Evolutionary conservation across 2,113 vertebrate species (phyloP).

Genomic region (Cisticola juncidis): DNA sequence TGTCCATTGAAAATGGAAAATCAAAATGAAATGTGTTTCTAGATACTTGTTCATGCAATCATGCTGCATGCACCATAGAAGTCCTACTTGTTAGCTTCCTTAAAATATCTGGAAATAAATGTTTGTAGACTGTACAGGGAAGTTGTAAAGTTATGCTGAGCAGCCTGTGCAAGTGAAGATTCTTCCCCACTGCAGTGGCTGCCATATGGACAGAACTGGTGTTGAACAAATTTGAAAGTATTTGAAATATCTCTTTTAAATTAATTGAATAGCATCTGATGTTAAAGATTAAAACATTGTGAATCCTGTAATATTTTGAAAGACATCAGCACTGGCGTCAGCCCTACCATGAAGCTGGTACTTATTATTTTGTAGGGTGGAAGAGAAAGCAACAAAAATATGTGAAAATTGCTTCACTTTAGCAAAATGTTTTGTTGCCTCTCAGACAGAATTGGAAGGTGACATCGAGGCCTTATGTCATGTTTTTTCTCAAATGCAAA

Average conservation of each 20-base stretch:
- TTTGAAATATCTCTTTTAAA: background rate
- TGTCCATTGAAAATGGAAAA: background rate
- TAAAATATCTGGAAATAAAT: slow-evolving; percentile 19
- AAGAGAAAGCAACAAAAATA: background rate
- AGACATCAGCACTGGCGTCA: background rate
- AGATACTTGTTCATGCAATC: slow-evolving; percentile 10
- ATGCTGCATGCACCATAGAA: background rate
- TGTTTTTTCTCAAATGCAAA: background rate
- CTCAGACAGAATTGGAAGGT: background rate
- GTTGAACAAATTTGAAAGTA: background rate
- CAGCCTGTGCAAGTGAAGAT: background rate
- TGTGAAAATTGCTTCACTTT: background rate
- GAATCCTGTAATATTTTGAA: background rate
- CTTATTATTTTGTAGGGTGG: background rate
- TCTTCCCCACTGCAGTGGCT: background rate
- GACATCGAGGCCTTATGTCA: background rate
- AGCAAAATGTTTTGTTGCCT: background rate
- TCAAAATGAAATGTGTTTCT: background rate
- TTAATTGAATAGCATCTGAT: background rate
- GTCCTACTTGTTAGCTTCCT: slow-evolving; percentile 25
- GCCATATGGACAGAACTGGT: background rate
- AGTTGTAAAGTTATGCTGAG: background rate
- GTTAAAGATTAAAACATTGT: background rate
- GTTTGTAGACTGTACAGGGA: background rate
- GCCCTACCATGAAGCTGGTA: background rate